phyloP scores from a whole-genome alignment of 1,140 invertebrate genomes.

The Heliconius himera region DNA sequence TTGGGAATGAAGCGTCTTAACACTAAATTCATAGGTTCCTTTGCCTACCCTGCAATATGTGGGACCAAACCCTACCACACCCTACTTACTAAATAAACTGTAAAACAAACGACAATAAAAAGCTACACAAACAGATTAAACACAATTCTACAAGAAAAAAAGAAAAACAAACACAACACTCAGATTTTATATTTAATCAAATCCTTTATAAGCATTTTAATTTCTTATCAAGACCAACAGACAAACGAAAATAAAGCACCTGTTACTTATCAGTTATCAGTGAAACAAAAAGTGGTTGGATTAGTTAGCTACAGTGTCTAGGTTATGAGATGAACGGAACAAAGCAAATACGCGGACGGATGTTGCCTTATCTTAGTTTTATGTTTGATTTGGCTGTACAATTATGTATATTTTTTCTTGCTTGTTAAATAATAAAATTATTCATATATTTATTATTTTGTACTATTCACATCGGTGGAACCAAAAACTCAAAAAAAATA shows the following conservation, averaged over 20 bases:
- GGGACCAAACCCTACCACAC: not conserved
- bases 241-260: constrained; percentile 13
- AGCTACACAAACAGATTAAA: not conserved
- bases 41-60: not conserved
- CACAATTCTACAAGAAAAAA: not conserved
- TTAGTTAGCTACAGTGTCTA: not conserved
- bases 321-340: constrained; percentile 25
- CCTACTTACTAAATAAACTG: not conserved
- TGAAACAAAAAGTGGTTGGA: constrained; percentile 16
- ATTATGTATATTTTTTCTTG: not conserved
- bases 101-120: constrained; percentile 3
- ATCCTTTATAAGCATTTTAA: constrained; percentile 26
- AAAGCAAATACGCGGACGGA: constrained; percentile 42
- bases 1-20: not conserved
- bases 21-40: not conserved
- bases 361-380: constrained; percentile 27
- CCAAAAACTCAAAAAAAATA: too few species aligned
- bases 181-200: constrained; percentile 17
- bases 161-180: not conserved
- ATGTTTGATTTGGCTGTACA: not conserved
- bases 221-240: constrained; percentile 24
- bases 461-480: too few species aligned
- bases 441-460: not conserved
- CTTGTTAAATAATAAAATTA: not conserved
- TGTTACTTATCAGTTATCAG: constrained; percentile 18